Conservation (phyloP, 2,888 invertebrate genomes). For the Drosophila putrida region DNA sequence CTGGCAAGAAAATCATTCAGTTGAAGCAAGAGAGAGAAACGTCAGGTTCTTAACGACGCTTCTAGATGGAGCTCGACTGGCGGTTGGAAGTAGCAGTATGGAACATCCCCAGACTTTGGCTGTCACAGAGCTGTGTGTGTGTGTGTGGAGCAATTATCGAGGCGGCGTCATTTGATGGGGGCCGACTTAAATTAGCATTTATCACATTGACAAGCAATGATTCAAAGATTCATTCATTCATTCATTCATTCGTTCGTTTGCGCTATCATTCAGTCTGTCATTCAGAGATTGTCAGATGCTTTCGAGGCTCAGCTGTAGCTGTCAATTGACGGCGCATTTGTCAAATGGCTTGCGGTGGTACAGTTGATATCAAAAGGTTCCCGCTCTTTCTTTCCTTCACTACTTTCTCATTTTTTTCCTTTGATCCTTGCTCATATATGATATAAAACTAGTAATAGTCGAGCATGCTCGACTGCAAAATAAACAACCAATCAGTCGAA, state of each 20-base stretch:
- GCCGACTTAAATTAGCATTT: slow-evolving; percentile 82
- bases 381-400: neutral
- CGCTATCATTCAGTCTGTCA: slow-evolving; percentile 47
- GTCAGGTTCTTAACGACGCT: slow-evolving; percentile 30
- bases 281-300: slow-evolving; percentile 28
- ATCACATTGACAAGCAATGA: slow-evolving; percentile 71
- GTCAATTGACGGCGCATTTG: slow-evolving; percentile 58
- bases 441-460: neutral
- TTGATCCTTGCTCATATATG: neutral
- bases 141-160: slow-evolving; percentile 48
- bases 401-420: neutral
- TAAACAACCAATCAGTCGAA: neutral
- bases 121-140: slow-evolving; percentile 31
- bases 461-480: neutral
- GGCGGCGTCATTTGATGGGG: slow-evolving; percentile 54
- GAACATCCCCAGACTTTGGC: neutral
- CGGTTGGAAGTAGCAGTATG: slow-evolving; percentile 9
- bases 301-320: slow-evolving; percentile 29
- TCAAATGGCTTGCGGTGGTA: slow-evolving; percentile 55
- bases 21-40: neutral
- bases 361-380: slow-evolving; percentile 47
- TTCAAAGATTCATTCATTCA: slow-evolving; percentile 22
- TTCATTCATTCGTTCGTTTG: slow-evolving; percentile 26
- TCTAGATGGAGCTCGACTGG: slow-evolving; percentile 16
- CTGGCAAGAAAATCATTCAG: slow-evolving; percentile 24